These are phyloP conservation scores for Trileptium ribeirensis DNA, from an alignment of 2,888 invertebrate species.

Conservation along the genomic window DNA sequence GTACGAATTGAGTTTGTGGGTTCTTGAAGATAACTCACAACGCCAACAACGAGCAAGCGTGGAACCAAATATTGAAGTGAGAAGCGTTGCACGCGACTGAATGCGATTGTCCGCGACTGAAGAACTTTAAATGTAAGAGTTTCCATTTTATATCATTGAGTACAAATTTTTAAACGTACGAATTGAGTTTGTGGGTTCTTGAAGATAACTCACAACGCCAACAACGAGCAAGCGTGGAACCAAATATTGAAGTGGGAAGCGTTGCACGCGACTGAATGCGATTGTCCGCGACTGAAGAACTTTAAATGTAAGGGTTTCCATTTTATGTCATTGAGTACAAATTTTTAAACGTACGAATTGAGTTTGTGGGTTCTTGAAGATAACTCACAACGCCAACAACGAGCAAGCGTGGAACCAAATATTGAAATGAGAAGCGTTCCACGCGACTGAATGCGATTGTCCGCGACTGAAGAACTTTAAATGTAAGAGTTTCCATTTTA, in stretches of 20 bases:
- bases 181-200: too few species aligned
- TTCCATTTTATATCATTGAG: too few species aligned
- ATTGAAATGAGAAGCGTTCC: slow-evolving; percentile 91
- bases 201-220: slow-evolving; percentile 98
- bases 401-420: slow-evolving; percentile 97
- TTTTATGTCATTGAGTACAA: too few species aligned
- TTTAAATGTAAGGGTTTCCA: slow-evolving; percentile 85
- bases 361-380: too few species aligned
- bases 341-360: too few species aligned
- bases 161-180: too few species aligned
- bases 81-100: slow-evolving; percentile 84
- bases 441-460: slow-evolving; percentile 73
- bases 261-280: slow-evolving; percentile 77
- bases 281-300: slow-evolving; percentile 76
- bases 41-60: slow-evolving; percentile 95
- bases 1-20: too few species aligned
- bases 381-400: slow-evolving; percentile 98
- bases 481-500: too few species aligned
- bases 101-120: slow-evolving; percentile 75
- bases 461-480: slow-evolving; percentile 85
- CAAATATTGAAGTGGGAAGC: slow-evolving; percentile 97
- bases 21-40: too few species aligned
- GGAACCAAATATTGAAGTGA: slow-evolving; percentile 94
- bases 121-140: too few species aligned
- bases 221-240: slow-evolving; percentile 95